Percentiles rank a stretch among this genome's conserved stretches.
phyloP scores from a whole-genome alignment of 2,888 invertebrate species.

The Agonopterix heracliana region DNA sequence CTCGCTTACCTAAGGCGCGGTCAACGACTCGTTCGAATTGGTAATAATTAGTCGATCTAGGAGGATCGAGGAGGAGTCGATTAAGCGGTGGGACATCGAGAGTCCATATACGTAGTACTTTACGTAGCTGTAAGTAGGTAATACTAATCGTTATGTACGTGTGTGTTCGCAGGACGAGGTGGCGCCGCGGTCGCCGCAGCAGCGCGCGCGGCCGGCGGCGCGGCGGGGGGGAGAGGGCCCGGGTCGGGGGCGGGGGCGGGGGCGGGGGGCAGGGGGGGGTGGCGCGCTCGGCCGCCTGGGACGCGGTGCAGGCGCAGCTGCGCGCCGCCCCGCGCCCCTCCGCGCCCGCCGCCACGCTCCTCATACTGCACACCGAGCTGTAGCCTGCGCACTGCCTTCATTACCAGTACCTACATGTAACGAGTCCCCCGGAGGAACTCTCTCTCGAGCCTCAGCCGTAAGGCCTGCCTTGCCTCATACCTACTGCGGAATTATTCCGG shows the following conservation, averaged over 20 bases:
- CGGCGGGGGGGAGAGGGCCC: conserved; percentile 9
- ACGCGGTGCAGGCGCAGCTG: conserved; percentile 58
- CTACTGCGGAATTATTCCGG: too few relatives aligned
- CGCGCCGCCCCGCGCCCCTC: conserved; percentile 26
- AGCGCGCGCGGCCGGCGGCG: conserved; percentile 6
- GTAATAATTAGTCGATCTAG: not conserved
- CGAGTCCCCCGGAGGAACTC: not conserved
- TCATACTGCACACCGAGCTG: conserved; percentile 51
- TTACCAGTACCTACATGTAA: not conserved
- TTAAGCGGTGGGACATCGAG: too few relatives aligned
- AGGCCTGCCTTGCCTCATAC: too few relatives aligned
- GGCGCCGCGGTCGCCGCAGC: conserved; percentile 11
- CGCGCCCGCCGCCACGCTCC: conserved; percentile 42
- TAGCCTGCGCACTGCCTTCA: conserved; percentile 17
- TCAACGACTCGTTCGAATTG: not conserved
- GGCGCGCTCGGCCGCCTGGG: conserved; percentile 44
- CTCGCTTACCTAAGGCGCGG: too few relatives aligned
- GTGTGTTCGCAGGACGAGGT: conserved; percentile 11
- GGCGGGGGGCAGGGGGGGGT: conserved; percentile 2
- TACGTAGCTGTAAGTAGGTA: too few relatives aligned
- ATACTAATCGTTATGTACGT: not conserved
- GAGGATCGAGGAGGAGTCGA: not conserved
- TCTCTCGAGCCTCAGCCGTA: not conserved
- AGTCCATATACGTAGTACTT: too few relatives aligned
- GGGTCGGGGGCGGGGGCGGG: conserved; percentile 1